A percentile compares a stretch with the other conserved stretches of the same genome.
Conservation (phyloP, 2,797 vertebrate species). For the Pristis pectinata region DNA sequence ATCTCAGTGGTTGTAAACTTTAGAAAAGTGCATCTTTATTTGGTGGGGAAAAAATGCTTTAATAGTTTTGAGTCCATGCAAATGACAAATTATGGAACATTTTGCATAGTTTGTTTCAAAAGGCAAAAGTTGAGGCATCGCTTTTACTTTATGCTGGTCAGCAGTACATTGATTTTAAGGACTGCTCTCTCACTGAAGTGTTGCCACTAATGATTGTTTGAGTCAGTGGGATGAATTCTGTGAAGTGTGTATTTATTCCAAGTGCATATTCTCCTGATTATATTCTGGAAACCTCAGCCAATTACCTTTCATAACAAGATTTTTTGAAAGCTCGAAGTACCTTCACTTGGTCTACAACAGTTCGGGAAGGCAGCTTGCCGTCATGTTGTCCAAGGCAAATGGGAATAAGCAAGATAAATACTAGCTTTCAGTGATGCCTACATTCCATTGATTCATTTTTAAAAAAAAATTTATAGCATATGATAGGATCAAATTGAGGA, state of each 20-base stretch:
- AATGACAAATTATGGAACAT: neutral
- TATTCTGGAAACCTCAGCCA: neutral
- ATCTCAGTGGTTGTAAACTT: too few species aligned
- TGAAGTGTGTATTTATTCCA: neutral
- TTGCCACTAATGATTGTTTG: neutral
- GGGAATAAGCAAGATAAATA: too few species aligned
- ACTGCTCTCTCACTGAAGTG: neutral
- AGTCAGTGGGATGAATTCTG: neutral
- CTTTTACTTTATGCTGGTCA: neutral
- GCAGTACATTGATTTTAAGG: neutral
- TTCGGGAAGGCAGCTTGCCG: too few species aligned
- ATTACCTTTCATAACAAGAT: neutral
- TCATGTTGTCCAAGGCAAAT: too few species aligned
- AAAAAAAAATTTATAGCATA: neutral
- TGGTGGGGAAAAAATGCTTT: neutral
- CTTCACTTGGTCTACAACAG: too few species aligned
- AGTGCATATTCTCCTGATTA: neutral
- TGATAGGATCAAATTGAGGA: neutral
- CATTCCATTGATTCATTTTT: too few species aligned
- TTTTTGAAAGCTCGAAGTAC: too few species aligned
- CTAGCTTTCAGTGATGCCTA: too few species aligned
- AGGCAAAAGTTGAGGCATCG: neutral
- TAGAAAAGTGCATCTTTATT: neutral
- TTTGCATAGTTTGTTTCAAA: neutral
- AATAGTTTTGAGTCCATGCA: neutral